phyloP scores from a whole-genome alignment of 2,113 vertebrate genomes.

The Columba janthina region DNA sequence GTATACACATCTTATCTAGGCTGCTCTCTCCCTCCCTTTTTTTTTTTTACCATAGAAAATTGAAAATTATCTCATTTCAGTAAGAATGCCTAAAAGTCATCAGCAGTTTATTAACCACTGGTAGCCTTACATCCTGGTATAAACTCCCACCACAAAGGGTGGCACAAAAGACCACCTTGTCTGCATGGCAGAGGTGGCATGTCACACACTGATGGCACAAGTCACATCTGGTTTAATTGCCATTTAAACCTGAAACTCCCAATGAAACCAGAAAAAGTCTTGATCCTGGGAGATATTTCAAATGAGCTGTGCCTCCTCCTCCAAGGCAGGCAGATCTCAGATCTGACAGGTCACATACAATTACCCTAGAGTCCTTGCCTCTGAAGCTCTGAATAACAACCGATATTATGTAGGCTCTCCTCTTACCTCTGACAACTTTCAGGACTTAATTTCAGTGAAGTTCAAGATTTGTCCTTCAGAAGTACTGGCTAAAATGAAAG shows the following conservation, averaged over 20 bases:
- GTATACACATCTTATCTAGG: not conserved
- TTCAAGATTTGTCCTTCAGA: not conserved
- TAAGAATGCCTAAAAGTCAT: not conserved
- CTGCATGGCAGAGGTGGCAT: not conserved
- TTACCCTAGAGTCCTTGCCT: not conserved
- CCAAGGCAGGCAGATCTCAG: fast-evolving
- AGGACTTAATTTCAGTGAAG: not conserved
- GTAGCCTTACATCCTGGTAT: not conserved
- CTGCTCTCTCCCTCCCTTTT: not conserved
- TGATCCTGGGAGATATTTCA: not conserved
- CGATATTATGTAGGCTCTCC: not conserved
- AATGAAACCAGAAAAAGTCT: not conserved
- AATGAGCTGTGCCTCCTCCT: not conserved
- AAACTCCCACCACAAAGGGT: not conserved
- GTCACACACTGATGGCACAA: not conserved
- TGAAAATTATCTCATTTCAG: not conserved
- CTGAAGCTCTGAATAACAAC: not conserved
- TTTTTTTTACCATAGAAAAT: not conserved
- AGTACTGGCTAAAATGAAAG: not conserved
- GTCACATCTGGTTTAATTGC: not conserved
- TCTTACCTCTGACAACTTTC: not conserved
- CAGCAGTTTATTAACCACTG: not conserved
- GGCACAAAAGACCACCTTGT: no score
- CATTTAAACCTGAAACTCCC: not conserved
- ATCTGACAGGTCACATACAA: not conserved